phyloP scores from a whole-genome alignment of 2,888 invertebrate genomes.

The Nephrotoma appendiculata region DNA sequence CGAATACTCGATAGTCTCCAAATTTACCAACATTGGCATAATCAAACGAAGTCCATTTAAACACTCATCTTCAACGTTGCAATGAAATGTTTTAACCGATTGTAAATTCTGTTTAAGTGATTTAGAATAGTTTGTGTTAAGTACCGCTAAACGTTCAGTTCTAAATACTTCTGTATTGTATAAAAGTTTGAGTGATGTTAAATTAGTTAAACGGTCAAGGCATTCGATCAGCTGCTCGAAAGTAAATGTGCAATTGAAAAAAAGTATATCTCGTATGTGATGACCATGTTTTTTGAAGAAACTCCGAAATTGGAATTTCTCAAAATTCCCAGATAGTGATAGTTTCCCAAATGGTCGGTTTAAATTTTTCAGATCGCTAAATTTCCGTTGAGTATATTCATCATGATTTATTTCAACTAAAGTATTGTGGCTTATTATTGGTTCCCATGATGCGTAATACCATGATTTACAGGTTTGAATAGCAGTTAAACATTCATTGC shows the following conservation, averaged over 20 bases:
- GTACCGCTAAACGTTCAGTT: no score
- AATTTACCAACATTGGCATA: neutral
- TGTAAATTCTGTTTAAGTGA: neutral
- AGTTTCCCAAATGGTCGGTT: neutral
- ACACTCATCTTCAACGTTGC: fast-evolving
- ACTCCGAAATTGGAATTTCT: neutral
- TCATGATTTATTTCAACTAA: neutral
- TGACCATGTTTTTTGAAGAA: neutral
- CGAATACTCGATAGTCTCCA: neutral
- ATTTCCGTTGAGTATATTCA: neutral
- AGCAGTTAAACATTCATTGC: neutral
- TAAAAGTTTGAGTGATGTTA: neutral
- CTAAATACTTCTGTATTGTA: neutral
- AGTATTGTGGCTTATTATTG: neutral
- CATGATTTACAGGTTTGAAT: neutral
- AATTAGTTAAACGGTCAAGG: neutral
- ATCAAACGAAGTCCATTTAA: neutral
- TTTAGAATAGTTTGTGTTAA: neutral
- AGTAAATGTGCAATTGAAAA: neutral
- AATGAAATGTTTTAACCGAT: neutral
- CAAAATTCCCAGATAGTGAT: neutral
- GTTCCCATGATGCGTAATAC: neutral
- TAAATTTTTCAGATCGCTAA: neutral
- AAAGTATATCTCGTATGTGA: neutral
- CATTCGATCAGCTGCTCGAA: neutral